Conservation (phyloP, 2,888 invertebrate genomes). For the Meghimatium bilineatum region DNA sequence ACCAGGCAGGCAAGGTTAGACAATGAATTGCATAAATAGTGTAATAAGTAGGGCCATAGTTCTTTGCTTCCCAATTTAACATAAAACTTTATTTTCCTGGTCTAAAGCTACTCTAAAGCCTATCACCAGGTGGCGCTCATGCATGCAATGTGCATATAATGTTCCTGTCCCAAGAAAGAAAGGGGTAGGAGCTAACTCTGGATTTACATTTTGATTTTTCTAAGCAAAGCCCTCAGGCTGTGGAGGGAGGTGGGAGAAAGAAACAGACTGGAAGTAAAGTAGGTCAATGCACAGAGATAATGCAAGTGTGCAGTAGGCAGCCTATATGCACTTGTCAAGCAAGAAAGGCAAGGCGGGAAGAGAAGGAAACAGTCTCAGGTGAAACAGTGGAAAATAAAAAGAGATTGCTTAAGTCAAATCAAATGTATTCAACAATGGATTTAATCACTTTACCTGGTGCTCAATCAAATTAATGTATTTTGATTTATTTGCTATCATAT, state of each 20-base stretch:
- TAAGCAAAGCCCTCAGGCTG: constrained; percentile 14
- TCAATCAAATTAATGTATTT: not conserved
- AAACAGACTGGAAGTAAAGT: constrained; percentile 19
- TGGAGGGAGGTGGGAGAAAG: constrained; percentile 28
- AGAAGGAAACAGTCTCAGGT: constrained; percentile 5
- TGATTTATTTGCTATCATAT: not conserved
- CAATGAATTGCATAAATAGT: constrained; percentile 37
- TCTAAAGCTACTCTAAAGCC: constrained; percentile 14
- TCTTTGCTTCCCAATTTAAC: constrained; percentile 29
- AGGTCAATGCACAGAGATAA: constrained; percentile 38
- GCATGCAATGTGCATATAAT: constrained; percentile 28
- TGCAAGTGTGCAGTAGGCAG: constrained; percentile 31
- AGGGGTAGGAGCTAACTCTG: not conserved
- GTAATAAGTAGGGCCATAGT: constrained; percentile 33
- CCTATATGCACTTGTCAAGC: constrained; percentile 16
- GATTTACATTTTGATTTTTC: constrained; percentile 28
- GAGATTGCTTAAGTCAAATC: not conserved
- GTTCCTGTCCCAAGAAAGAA: not conserved
- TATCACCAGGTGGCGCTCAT: constrained; percentile 35
- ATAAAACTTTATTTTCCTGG: constrained; percentile 10
- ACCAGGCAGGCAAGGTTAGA: constrained; percentile 13
- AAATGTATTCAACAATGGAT: not conserved
- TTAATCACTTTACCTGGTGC: not conserved
- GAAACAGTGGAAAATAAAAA: not conserved
- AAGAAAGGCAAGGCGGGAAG: constrained; percentile 19